Evolutionary conservation across 2,797 vertebrate species (phyloP).

Genomic region (Enteromius viviparus): DNA sequence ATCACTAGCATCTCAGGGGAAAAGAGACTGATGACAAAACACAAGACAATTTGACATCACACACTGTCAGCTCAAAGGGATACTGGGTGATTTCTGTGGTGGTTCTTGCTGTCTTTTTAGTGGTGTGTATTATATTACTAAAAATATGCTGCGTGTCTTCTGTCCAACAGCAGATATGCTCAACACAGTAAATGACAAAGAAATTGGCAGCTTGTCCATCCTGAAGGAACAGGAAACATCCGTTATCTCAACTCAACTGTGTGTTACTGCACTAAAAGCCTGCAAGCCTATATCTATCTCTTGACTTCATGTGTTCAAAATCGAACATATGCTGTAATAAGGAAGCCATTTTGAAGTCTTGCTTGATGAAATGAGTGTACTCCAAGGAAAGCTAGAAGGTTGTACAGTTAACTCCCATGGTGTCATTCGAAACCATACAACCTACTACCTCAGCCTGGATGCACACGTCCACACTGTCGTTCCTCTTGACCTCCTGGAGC

Average conservation of each 20-base stretch:
- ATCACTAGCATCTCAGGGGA: background rate
- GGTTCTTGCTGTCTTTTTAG: slow-evolving; percentile 16
- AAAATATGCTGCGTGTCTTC: slow-evolving; percentile 20
- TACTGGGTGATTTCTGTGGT: slow-evolving; percentile 14
- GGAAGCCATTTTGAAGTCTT: slow-evolving; percentile 21
- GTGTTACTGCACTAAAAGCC: background rate
- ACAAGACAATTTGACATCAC: slow-evolving; percentile 16
- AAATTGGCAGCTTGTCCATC: slow-evolving; percentile 5
- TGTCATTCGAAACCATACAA: slow-evolving; percentile 99
- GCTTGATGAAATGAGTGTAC: slow-evolving; percentile 93
- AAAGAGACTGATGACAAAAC: slow-evolving; percentile 21
- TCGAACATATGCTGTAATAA: background rate
- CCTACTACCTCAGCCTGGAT: slow-evolving; percentile 99
- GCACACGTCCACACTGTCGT: slow-evolving; percentile 86
- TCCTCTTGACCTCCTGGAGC: slow-evolving; percentile 74
- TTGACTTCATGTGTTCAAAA: background rate
- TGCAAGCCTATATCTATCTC: background rate
- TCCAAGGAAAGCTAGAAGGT: slow-evolving; percentile 99
- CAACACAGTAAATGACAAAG: slow-evolving; percentile 9
- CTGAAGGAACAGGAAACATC: slow-evolving; percentile 23
- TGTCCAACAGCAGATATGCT: slow-evolving; percentile 1
- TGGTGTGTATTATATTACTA: slow-evolving; percentile 24
- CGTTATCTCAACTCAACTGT: slow-evolving; percentile 10
- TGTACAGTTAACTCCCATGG: slow-evolving; percentile 99
- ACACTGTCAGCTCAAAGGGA: slow-evolving; percentile 7